Evolutionary conservation across 2,113 vertebrate species (phyloP).

Genomic region (Chaetura pelagica): DNA sequence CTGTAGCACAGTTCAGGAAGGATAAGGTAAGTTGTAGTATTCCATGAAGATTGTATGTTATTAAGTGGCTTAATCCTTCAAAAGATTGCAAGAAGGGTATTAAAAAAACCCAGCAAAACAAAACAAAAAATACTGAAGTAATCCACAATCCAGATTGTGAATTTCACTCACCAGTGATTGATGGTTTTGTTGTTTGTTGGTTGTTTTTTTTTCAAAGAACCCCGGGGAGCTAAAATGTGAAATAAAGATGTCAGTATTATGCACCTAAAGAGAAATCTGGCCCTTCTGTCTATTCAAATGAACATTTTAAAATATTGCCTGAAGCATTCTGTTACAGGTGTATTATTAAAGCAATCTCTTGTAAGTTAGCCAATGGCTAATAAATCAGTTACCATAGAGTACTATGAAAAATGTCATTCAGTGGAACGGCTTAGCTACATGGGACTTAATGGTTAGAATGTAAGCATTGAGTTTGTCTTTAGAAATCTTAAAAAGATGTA

Average conservation of each 20-base stretch:
- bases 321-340: slow-evolving; percentile 18
- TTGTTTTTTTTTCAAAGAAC: neutral
- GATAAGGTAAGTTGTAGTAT: neutral
- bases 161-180: neutral
- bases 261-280: neutral
- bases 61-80: neutral
- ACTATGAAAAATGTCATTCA: neutral
- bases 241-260: slow-evolving; percentile 49
- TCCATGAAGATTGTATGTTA: neutral
- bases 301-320: slow-evolving; percentile 31
- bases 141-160: neutral
- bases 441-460: neutral
- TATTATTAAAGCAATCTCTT: slow-evolving; percentile 36
- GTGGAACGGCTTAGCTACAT: neutral
- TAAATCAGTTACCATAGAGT: neutral
- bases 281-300: slow-evolving; percentile 43
- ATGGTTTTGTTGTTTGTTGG: neutral
- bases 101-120: neutral
- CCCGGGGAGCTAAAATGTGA: neutral
- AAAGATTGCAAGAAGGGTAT: neutral
- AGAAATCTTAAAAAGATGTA: neutral
- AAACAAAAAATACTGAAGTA: neutral
- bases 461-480: neutral
- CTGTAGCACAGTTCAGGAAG: neutral
- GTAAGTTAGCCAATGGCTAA: slow-evolving; percentile 37